Evolutionary conservation across 1,140 invertebrate species (phyloP), one percentile per base, ranked within the genome.

Genomic region (Stegodyphus dumicola): DNA sequence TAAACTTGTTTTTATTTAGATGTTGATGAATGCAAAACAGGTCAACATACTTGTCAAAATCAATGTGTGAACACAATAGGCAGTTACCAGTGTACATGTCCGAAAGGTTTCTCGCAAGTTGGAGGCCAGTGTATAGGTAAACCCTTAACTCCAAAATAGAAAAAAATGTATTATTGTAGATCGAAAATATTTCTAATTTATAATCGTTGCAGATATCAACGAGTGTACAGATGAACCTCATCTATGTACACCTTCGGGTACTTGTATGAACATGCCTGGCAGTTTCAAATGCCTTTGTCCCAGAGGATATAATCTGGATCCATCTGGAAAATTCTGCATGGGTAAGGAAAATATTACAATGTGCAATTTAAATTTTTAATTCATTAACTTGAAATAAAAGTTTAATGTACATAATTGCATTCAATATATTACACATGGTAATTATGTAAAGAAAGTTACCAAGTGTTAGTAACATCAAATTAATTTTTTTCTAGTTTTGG

Each of bases 281-380:
- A 95, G 95, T 73, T 99, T 95, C 90, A 91, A 92, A 70, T 99
- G 97, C 90, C 91, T 92, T 7, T 99, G 97, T 91, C 97, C 97
- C 0, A 90, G 93, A 6, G 97, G 97, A 0, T 99, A 97, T 48
- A 81, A 11, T 15, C 33, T 77, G 5, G 85, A 87, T 53, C 65
- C 79, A n/a, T 70, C 77, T 17, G 83, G 83, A 51, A 87, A 53
- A 67, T 77, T 80, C 11, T 87, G 87, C 73, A 52, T 77, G n/a
- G 87, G 87, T 86, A 74, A 67, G 77, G 48, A 64, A 6, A 18
- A 15, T 33, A 33, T 33, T 33, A 33, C 33, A 33, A 33, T 33
- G 33, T 33, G 3, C 33, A 33, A 33, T 33, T 33, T 33, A 33
- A 33, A 33, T 33, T 33, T 33, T 33, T 33, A 33, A 33, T 33